Conservation (phyloP, 2,888 invertebrate species). For the Drosophila atripex region DNA sequence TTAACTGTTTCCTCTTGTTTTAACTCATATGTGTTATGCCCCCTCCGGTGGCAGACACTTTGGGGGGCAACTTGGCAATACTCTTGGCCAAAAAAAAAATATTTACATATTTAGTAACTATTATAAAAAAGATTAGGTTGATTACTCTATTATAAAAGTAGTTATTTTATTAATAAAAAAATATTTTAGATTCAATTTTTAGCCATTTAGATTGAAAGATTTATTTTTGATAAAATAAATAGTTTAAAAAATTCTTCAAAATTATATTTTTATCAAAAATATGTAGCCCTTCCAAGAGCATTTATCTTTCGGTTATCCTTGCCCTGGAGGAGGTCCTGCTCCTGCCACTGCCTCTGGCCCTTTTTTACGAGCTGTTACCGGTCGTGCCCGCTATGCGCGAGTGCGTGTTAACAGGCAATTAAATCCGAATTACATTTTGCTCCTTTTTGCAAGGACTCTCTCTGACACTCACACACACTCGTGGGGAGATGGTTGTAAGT, state of each 20-base stretch:
- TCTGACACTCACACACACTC: neutral
- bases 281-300: neutral
- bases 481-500: neutral
- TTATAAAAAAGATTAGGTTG: neutral
- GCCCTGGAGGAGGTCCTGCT: neutral
- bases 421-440: constrained; percentile 79
- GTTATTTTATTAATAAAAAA: too few species aligned
- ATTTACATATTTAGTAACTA: neutral
- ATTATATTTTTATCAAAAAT: neutral
- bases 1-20: constrained; percentile 67
- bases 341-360: constrained; percentile 19
- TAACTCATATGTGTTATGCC: constrained; percentile 46
- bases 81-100: neutral
- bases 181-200: too few species aligned
- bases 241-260: neutral
- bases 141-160: too few species aligned
- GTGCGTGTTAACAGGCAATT: constrained; percentile 81
- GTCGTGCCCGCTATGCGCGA: constrained; percentile 70
- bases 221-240: neutral
- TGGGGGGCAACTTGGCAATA: neutral
- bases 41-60: neutral
- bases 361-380: constrained; percentile 74
- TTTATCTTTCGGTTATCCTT: constrained; percentile 7
- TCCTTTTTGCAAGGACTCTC: constrained; percentile 53
- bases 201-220: too few species aligned